Base-by-base conservation (phyloP, 2,113 vertebrate species). In the Micronycteris hirsuta region DNA sequence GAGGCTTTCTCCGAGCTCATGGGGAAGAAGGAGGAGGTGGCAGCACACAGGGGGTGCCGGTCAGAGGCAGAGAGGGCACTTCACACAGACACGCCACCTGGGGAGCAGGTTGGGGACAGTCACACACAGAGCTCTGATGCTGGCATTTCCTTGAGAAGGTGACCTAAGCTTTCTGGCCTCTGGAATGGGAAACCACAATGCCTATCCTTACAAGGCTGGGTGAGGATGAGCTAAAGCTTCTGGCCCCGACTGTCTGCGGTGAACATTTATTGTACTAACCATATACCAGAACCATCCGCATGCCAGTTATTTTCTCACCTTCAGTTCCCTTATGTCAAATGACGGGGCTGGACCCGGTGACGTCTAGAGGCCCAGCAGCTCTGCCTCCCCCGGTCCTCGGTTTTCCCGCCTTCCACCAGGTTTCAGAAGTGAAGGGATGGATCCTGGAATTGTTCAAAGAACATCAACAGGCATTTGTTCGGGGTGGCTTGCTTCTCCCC, bases 361-460 rank as follows among this genome's bases (percentile, higher is more conserved):
- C 41, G 56, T 31, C 14, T 43, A 49, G 28, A 83, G 38, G 11
- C 19, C 24, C 52, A 70, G 63, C 33, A 49, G 24, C 36, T 74
- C 63, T 52, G 45, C 43, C 19, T 17, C 82, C n/a, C 26, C 43
- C 31, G 63, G 61, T 15, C 84, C n/a, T 70, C 47, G 17, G 52
- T 94, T 65, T 91, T 73, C 33, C 12, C 24, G 20, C 52, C 63
- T 95, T 93, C 31, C 58, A 36, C 33, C 10, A 77, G 45, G 33
- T 28, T 91, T 78, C n/a, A 36, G 70, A 92, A 89, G 49, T 41
- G n/a, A 91, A 84, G 67, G 45, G 36, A 67, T 8, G 16, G 67
- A 24, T 19, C 17, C 2, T 43, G 41, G 86, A 73, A 28, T 47
- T 26, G 4, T 38, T 63, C 80, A 24, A 54, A 38, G 16, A 65